Percentiles rank a stretch among this genome's conserved stretches.
These are phyloP conservation scores for Spermophilus dauricus DNA, from an alignment of 2,113 vertebrate species.

Conservation along the genomic window DNA sequence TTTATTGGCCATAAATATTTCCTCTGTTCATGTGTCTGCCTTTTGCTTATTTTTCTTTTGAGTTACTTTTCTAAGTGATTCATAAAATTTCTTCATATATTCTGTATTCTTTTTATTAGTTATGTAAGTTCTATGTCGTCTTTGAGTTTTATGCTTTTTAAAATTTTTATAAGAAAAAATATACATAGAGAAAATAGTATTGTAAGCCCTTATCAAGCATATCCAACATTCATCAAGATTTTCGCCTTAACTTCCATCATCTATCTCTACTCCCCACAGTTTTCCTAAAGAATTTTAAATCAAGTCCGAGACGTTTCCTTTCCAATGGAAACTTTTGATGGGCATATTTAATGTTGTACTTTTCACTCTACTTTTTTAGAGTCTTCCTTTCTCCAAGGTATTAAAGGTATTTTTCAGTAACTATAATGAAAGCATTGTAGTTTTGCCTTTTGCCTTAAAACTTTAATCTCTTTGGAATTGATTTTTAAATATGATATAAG, in stretches of 20 bases:
- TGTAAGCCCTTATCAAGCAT: background rate
- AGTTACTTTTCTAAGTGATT: background rate
- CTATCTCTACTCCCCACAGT: background rate
- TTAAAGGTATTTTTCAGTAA: slow-evolving; percentile 9
- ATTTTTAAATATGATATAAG: background rate
- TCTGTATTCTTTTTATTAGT: background rate
- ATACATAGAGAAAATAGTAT: background rate
- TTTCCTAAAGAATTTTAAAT: background rate
- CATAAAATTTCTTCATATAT: background rate
- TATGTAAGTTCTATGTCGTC: background rate
- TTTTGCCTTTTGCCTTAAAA: background rate
- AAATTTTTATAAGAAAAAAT: background rate
- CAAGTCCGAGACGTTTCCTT: background rate
- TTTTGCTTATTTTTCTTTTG: slow-evolving; percentile 33
- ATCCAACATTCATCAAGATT: background rate
- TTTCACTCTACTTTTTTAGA: background rate
- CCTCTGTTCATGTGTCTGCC: background rate
- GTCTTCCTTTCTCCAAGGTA: background rate
- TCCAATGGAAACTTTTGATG: background rate
- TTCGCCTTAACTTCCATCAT: background rate
- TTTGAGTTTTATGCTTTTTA: background rate
- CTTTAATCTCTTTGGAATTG: background rate
- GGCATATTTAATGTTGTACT: background rate
- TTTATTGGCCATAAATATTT: background rate
- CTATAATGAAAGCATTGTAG: background rate